Percentiles rank a stretch among this genome's conserved stretches.
phyloP scores from a whole-genome alignment of 2,888 invertebrate species.

The Leptinotarsa peninsularis region DNA sequence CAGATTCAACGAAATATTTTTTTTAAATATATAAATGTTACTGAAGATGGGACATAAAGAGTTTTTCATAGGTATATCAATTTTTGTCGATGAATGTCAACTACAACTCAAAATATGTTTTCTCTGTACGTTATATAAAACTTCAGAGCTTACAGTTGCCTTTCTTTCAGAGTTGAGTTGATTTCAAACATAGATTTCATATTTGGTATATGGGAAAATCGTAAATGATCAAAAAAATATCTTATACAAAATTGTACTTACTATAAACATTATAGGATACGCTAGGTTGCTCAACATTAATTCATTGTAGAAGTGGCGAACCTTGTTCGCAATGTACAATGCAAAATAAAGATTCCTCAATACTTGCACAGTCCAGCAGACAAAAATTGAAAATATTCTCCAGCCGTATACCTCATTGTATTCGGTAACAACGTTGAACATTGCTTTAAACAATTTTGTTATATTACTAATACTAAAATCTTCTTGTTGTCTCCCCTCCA shows the following conservation, averaged over 20 bases:
- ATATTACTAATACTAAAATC: background rate
- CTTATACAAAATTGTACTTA: background rate
- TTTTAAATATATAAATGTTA: too few relatives aligned
- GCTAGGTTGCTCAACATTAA: slow-evolving; percentile 13
- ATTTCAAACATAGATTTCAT: too few relatives aligned
- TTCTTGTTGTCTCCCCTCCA: background rate
- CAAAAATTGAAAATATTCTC: slow-evolving; percentile 21
- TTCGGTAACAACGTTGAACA: slow-evolving; percentile 4
- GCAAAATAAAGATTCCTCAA: slow-evolving; percentile 11
- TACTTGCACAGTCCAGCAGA: slow-evolving; percentile 12
- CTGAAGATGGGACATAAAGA: too few relatives aligned
- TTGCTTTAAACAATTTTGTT: slow-evolving; percentile 2
- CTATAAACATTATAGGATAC: slow-evolving; percentile 18
- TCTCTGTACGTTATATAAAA: too few relatives aligned
- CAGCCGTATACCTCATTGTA: slow-evolving; percentile 19
- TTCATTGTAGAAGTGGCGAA: background rate
- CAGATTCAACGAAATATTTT: too few relatives aligned
- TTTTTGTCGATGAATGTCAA: too few relatives aligned
- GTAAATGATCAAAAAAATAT: too few relatives aligned
- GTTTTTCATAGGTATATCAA: too few relatives aligned
- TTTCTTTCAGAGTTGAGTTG: too few relatives aligned
- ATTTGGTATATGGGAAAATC: too few relatives aligned
- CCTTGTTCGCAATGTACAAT: background rate
- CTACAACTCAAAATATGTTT: too few relatives aligned
- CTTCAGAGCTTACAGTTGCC: too few relatives aligned